Evolutionary conservation across 2,888 invertebrate genomes (phyloP).

Genomic region (Idaea biselata): DNA sequence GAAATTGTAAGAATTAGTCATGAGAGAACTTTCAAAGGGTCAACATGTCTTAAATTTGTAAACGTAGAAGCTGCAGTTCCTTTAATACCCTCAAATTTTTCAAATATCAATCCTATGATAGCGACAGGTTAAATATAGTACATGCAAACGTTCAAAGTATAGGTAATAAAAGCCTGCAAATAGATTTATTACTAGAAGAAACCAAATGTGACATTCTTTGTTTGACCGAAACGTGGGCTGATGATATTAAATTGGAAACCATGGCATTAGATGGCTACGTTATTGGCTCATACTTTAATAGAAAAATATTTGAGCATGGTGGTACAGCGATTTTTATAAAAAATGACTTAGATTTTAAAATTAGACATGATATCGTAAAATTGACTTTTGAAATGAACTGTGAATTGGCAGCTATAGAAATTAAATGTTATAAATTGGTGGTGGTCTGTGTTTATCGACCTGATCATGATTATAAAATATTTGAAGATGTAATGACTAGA

Average conservation of each 20-base stretch:
- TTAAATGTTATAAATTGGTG: neutral
- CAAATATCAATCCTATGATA: neutral
- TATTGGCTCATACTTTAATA: neutral
- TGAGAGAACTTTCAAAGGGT: neutral
- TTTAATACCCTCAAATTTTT: neutral
- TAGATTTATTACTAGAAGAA: slow-evolving; percentile 6
- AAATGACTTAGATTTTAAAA: slow-evolving; percentile 4
- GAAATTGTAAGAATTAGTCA: neutral
- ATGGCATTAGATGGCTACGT: neutral
- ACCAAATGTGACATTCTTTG: neutral
- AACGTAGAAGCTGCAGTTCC: neutral
- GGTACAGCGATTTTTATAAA: slow-evolving; percentile 7
- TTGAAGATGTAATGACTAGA: slow-evolving; percentile 6
- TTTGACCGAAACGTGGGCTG: neutral
- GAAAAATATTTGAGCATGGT: slow-evolving; percentile 3
- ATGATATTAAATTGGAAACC: slow-evolving; percentile 1
- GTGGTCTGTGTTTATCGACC: slow-evolving; percentile 6
- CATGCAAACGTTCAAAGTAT: slow-evolving; percentile 8
- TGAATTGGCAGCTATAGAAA: slow-evolving; percentile 5
- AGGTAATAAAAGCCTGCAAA: slow-evolving; percentile 4
- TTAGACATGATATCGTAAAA: slow-evolving; percentile 2
- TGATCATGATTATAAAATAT: slow-evolving; percentile 4
- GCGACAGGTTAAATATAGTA: neutral
- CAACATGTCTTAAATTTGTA: neutral
- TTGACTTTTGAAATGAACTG: slow-evolving; percentile 7